These are phyloP conservation scores for Lemur catta DNA, from an alignment of 2,797 vertebrate species.

Conservation along the genomic window DNA sequence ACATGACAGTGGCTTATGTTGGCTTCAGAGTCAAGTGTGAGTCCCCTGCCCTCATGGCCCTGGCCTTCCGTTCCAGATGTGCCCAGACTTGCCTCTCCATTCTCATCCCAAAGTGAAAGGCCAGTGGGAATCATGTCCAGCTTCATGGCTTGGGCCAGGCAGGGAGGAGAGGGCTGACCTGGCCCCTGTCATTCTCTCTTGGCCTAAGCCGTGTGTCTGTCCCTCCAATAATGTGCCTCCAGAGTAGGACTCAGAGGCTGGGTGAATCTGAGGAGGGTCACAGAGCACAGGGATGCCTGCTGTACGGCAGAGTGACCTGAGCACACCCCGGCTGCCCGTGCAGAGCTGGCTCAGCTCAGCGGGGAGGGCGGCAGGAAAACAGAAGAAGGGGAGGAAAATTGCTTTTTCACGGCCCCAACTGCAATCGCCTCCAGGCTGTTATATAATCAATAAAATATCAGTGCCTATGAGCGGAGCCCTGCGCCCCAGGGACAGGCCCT, in stretches of 20 bases:
- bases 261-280: neutral
- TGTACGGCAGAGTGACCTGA: neutral
- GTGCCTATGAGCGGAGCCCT: neutral
- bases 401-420: neutral
- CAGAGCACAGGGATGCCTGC: neutral
- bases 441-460: constrained; percentile 71
- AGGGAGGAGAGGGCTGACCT: neutral
- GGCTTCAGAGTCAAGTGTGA: neutral
- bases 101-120: neutral
- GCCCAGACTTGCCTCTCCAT: neutral
- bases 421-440: constrained; percentile 54
- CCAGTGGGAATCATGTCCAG: neutral
- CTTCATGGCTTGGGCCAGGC: neutral
- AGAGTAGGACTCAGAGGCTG: neutral
- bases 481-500: neutral
- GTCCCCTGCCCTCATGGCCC: neutral
- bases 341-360: neutral
- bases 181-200: neutral
- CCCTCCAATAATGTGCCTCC: neutral
- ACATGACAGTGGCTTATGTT: neutral
- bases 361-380: neutral
- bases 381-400: constrained; percentile 35
- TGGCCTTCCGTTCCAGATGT: neutral
- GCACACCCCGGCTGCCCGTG: neutral
- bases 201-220: neutral